These are phyloP conservation scores for Halichondria panicea DNA, from an alignment of 37 sponge, comb jelly and placozoan species.

Conservation along the genomic window DNA sequence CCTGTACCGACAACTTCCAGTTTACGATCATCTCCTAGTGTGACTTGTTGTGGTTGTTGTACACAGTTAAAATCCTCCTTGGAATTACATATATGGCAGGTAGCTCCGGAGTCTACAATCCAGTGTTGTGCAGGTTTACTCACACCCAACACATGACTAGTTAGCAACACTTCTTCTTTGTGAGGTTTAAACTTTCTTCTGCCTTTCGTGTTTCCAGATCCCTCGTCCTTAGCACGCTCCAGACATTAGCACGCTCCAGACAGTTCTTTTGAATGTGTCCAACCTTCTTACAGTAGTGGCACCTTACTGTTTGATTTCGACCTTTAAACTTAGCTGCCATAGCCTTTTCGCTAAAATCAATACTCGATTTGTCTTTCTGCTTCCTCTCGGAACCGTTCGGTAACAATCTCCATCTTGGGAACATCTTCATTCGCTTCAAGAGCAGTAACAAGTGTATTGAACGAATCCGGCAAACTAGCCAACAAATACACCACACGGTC, in stretches of 20 bases:
- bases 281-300: slow-evolving; percentile 35
- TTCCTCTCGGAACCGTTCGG: no score
- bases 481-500: no score
- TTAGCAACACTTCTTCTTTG: background rate
- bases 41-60: slow-evolving; percentile 30
- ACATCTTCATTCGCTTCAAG: no score
- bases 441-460: no score
- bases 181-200: background rate
- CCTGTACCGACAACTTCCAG: slow-evolving; percentile 35
- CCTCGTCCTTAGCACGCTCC: no score
- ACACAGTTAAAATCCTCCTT: slow-evolving; percentile 22
- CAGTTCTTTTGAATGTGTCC: slow-evolving; percentile 49
- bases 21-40: slow-evolving; percentile 50
- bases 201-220: no score
- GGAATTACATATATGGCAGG: slow-evolving; percentile 33
- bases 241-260: background rate
- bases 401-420: no score
- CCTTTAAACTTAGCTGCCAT: no score
- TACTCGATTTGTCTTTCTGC: no score
- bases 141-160: background rate
- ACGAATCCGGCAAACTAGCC: no score
- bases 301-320: no score
- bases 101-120: slow-evolving; percentile 61
- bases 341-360: no score
- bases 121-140: slow-evolving; percentile 14